phyloP scores from a whole-genome alignment of 1,140 invertebrate species.

The Oscheius sp. region DNA sequence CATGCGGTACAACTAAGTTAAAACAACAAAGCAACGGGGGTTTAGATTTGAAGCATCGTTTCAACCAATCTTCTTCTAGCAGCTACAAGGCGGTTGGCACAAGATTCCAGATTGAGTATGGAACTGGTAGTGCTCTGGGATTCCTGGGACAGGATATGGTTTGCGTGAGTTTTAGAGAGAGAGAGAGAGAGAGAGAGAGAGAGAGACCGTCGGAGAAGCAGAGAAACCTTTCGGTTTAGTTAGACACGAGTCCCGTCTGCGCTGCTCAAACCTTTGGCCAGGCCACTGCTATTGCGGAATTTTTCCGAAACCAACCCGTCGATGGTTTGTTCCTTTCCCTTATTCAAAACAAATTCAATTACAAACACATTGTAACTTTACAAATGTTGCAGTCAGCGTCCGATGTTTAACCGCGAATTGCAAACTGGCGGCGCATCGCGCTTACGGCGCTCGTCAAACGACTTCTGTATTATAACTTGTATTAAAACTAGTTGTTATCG shows the following conservation, averaged over 20 bases:
- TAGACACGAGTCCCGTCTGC: conserved; percentile 23
- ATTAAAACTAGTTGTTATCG: background rate
- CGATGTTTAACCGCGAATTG: too few species aligned
- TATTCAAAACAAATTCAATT: background rate
- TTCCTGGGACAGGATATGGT: conserved; percentile 31
- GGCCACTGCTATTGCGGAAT: conserved; percentile 34
- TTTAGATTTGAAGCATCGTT: conserved; percentile 22
- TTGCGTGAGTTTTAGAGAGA: conserved; percentile 33
- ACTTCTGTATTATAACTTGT: background rate
- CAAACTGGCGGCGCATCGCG: too few species aligned
- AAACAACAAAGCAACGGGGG: background rate
- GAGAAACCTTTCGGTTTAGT: conserved; percentile 3
- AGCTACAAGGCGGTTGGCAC: conserved; percentile 28
- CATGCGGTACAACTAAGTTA: background rate
- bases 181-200: background rate
- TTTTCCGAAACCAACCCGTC: conserved; percentile 31
- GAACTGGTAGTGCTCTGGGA: conserved; percentile 35
- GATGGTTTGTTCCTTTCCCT: conserved; percentile 14
- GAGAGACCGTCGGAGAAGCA: conserved; percentile 10
- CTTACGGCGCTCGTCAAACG: too few species aligned
- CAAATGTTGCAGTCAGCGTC: too few species aligned
- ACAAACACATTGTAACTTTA: background rate
- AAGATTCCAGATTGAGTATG: conserved; percentile 28
- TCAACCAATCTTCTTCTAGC: conserved; percentile 32
- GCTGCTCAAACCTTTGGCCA: conserved; percentile 34